These are phyloP conservation scores for Lepidocyrtinus sp. DNA, from an alignment of 2,888 invertebrate genomes.

Conservation along the genomic window DNA sequence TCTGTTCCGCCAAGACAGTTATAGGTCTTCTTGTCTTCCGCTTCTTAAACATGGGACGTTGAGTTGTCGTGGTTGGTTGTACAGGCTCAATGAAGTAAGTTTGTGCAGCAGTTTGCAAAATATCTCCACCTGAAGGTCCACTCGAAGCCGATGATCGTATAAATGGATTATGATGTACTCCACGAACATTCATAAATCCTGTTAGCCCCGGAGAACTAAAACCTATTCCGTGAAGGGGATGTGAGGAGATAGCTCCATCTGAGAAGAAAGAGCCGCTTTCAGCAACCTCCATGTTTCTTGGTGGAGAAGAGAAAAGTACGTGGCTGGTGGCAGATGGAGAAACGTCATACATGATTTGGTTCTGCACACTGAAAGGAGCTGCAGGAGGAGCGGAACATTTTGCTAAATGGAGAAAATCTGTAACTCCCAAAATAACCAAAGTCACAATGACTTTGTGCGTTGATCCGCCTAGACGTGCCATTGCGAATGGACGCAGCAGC, in stretches of 20 bases:
- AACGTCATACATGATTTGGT: neutral
- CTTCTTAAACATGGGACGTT: conserved; percentile 40
- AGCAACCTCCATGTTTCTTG: conserved; percentile 24
- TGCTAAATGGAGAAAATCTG: too few relatives aligned
- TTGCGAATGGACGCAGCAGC: too few relatives aligned
- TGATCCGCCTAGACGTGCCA: too few relatives aligned
- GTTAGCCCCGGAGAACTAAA: neutral
- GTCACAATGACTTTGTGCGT: conserved; percentile 53
- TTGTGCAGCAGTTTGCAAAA: conserved; percentile 41
- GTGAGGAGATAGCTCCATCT: conserved; percentile 44
- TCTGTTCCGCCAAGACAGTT: conserved; percentile 22
- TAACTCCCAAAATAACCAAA: conserved; percentile 30
- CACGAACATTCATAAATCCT: conserved; percentile 9
- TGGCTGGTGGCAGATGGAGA: conserved; percentile 21
- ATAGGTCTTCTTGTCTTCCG: conserved; percentile 55
- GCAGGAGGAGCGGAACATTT: conserved; percentile 13
- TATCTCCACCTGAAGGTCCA: neutral
- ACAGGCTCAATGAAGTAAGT: conserved; percentile 55
- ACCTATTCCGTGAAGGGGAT: conserved; percentile 5
- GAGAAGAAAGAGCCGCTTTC: conserved; percentile 18
- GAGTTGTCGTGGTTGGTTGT: conserved; percentile 41
- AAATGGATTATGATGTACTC: conserved; percentile 9
- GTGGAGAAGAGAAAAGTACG: neutral
- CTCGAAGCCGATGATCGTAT: neutral
- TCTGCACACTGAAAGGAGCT: conserved; percentile 7